Percentiles rank a stretch among this genome's conserved stretches.
These are phyloP conservation scores for Sinella curviseta DNA, from an alignment of 1,140 invertebrate species.

Conservation along the genomic window DNA sequence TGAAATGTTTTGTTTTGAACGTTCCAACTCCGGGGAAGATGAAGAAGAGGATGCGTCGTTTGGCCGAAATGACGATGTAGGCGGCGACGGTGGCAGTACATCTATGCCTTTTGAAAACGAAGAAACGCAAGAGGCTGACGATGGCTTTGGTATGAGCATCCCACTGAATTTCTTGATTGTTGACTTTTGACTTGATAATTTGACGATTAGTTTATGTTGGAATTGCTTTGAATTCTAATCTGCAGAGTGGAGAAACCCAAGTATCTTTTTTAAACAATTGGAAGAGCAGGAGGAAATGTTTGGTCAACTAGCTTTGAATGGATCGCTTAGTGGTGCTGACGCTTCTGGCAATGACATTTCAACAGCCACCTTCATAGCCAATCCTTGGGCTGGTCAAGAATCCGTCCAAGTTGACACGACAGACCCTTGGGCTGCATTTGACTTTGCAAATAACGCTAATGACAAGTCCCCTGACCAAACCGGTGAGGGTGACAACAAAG, in stretches of 20 bases:
- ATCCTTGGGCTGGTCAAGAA: constrained; percentile 14
- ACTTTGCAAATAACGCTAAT: neutral
- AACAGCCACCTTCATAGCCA: neutral
- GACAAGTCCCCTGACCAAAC: neutral
- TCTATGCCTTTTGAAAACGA: neutral
- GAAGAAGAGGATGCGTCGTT: neutral
- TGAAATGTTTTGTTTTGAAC: constrained; percentile 38
- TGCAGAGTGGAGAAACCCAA: neutral
- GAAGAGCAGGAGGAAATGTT: neutral
- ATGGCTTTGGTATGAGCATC: neutral
- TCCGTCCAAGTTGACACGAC: constrained; percentile 10
- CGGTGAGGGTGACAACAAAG: neutral
- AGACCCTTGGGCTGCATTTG: neutral
- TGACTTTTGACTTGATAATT: neutral
- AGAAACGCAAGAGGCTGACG: neutral
- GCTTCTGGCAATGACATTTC: neutral
- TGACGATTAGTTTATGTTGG: neutral
- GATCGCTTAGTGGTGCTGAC: neutral
- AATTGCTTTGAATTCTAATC: too few species aligned
- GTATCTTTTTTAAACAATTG: neutral
- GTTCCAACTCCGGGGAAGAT: constrained; percentile 1
- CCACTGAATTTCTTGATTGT: neutral
- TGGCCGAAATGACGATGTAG: too few species aligned
- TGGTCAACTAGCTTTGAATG: neutral
- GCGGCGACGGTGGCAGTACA: too few species aligned